These are phyloP conservation scores for Siniperca undulata DNA, from an alignment of 2,797 vertebrate species.

Conservation along the genomic window DNA sequence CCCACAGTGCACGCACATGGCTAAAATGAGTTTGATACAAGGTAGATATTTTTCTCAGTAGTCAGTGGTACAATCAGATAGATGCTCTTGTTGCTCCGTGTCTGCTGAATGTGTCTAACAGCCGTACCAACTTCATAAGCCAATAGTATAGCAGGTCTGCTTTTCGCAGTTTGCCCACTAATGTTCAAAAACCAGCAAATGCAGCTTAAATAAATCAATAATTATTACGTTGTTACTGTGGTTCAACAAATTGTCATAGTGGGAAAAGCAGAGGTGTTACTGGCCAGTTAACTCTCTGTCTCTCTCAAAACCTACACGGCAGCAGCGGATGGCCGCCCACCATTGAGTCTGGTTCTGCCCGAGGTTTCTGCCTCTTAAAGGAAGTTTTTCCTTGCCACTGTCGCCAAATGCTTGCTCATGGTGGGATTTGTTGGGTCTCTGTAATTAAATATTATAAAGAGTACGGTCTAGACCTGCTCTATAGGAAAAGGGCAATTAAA, in stretches of 20 bases:
- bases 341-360: no score
- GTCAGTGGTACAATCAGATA: not conserved
- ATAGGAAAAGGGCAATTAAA: no score
- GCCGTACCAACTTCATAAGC: not conserved
- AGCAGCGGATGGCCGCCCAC: no score
- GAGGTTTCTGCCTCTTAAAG: no score
- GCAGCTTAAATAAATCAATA: constrained; percentile 2
- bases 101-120: no score
- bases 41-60: not conserved
- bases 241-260: not conserved
- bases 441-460: no score
- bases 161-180: not conserved
- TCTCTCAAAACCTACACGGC: no score
- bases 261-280: not conserved
- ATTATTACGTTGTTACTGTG: not conserved
- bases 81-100: not conserved
- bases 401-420: no score
- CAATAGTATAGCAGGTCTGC: not conserved
- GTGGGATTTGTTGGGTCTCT: no score
- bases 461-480: no score
- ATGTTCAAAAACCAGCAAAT: not conserved
- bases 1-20: not conserved
- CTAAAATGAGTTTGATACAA: not conserved
- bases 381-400: no score
- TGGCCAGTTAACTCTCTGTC: no score